Evolutionary conservation across 1,140 invertebrate genomes (phyloP).

Genomic region (Copidosoma floridanum): DNA sequence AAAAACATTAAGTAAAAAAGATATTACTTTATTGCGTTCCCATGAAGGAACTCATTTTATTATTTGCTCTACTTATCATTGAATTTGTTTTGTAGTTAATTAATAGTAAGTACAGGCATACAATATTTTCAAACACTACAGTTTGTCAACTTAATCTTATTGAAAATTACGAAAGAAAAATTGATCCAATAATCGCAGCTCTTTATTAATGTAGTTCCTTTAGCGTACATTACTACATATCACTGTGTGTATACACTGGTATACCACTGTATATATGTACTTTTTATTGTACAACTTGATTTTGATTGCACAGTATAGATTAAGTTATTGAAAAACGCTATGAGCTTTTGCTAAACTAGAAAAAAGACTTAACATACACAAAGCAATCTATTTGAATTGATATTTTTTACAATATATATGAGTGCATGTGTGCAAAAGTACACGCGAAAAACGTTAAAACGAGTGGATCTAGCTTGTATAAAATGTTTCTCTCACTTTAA

Average conservation of each 20-base stretch:
- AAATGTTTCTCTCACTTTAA: neutral
- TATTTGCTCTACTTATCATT: slow-evolving; percentile 34
- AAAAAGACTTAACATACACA: neutral
- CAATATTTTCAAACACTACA: neutral
- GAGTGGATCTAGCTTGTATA: no score
- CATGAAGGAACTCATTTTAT: slow-evolving; percentile 39
- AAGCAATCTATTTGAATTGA: neutral
- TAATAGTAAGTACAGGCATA: neutral
- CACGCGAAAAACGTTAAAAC: neutral
- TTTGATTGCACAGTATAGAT: slow-evolving; percentile 10
- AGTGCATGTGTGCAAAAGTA: neutral
- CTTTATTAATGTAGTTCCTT: slow-evolving; percentile 24
- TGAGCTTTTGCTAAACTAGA: slow-evolving; percentile 14
- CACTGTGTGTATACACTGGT: slow-evolving; percentile 1
- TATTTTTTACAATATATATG: slow-evolving; percentile 1
- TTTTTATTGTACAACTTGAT: slow-evolving; percentile 7
- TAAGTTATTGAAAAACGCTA: neutral
- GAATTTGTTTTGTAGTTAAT: neutral
- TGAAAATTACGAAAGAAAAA: neutral
- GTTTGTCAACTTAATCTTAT: neutral
- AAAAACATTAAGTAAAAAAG: slow-evolving; percentile 36
- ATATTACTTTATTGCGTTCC: slow-evolving; percentile 48
- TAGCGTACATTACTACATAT: slow-evolving; percentile 13
- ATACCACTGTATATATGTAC: no score
- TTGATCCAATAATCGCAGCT: no score